Evolutionary conservation across 1,140 invertebrate genomes (phyloP), one percentile per base, ranked within the genome.

Genomic region (Chrysoperla carnea): DNA sequence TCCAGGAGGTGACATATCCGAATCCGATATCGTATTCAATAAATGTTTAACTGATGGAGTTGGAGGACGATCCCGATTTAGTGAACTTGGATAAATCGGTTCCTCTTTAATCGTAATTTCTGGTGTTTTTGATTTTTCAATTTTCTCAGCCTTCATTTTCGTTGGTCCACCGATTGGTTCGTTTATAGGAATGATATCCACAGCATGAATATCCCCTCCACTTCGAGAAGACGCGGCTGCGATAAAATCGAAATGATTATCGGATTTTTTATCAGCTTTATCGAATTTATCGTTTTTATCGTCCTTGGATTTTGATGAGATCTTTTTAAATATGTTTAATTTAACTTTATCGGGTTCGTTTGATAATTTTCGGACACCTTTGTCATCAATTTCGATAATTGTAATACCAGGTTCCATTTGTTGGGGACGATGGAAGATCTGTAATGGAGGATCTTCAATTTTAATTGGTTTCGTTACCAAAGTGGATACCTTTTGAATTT

Each of bases 271-370:
- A 45, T 68, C 31, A 2, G n/a, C 63, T 50, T 62, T 52, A 36
- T 66, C 61, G 50, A 59, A 50, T 47, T 68, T 70, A 46, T 62
- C 60, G 50, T 52, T 48, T 27, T 67, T 70, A 48, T 76, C 74
- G 50, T 78, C 75, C 61, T 79, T 83, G 12, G 75, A 73, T 65
- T 82, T 83, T 40, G 79, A 76, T 52, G 17, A 23, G 5, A 86
- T 82, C 62, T 85, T 85, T 55, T 84, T 87, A 50, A 87, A 84
- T 54, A 87, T 84, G 63, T 85, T 86, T 17, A 84, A 58, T 58
- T 87, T 87, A 56, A 77, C 80, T 57, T 76, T 81, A 55, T 86
- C 80, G 1, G 81, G 82, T 57, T 86, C 82, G 4, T 72, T 76
- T 1, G 75, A 69, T 14, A 86, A 56, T 62, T 85, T 84, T 51